Base-by-base conservation (phyloP, 2,797 vertebrate genomes). In the Manis javanica region DNA sequence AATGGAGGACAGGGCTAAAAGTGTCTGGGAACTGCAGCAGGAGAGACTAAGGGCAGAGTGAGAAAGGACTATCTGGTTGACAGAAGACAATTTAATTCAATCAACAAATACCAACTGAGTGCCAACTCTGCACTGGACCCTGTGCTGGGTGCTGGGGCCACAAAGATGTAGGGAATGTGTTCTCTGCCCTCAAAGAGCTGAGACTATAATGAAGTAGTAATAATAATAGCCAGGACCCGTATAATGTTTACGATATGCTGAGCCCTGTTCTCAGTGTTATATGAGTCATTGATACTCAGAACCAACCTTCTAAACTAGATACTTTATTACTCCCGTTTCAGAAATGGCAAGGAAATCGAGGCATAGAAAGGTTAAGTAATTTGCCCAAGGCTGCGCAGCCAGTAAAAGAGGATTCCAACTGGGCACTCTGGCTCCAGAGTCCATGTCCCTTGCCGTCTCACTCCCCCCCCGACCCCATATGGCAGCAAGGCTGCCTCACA, bases 151-250 rank as follows among this genome's bases (percentile, higher is more conserved):
- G 51, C 94, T 46, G n/a, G 82, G 61, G 39, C 78, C 49, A 57
- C 84, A 51, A 14, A 59, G 64, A 75, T 7, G 11, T 2, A 57
- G 75, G 53, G 68, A 82, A 61, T 11, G 26, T 91, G 63, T 34
- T 75, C 93, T 84, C 75, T 77, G 88, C n/a, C 85, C 46, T 57
- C 71, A 31, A 26, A 93, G 55, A 91, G 39, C 87, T 68, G 87
- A 87, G 79, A 75, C 53, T 12, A 12, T 69, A 79, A 90, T 51
- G 63, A 90, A 87, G 68, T 55, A 61, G 53, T 75, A 46, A 53
- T 81, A 55, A 29, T 16, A 72, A 79, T 51, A 85, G 34, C 90
- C 90, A 79, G 87, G 5, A 71, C 69, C 74, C 90, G 39, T 29
- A 34, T 31, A n/a, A 69, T 83, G 31, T 94, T 96, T 95, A 84